Conservation (phyloP, 2,113 vertebrate species). For the Python bivittatus region DNA sequence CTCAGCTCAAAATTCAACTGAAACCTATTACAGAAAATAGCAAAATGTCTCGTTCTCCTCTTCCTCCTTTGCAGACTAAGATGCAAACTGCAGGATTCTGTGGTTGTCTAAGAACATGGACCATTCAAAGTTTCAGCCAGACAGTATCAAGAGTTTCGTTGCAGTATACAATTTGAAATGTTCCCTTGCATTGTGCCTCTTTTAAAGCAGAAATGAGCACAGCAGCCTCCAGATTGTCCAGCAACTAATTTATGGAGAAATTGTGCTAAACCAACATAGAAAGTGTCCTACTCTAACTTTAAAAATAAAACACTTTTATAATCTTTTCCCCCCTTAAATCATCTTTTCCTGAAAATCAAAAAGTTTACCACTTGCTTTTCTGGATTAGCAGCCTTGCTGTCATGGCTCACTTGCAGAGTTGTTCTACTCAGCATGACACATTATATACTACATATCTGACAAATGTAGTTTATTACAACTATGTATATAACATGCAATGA, state of each 20-base stretch:
- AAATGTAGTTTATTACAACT: too few relatives aligned
- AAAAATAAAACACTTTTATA: background rate
- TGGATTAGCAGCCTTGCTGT: background rate
- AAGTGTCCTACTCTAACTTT: background rate
- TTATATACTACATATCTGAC: background rate
- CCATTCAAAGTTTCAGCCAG: background rate
- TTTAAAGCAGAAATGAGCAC: background rate
- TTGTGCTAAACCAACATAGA: background rate
- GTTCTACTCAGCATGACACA: background rate
- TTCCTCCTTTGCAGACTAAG: background rate
- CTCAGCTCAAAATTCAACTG: background rate
- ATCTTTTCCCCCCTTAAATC: too few relatives aligned
- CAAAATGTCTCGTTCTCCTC: background rate
- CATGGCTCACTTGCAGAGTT: background rate
- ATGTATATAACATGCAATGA: too few relatives aligned
- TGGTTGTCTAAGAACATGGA: background rate
- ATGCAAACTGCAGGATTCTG: background rate
- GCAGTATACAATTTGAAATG: background rate
- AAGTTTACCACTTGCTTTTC: background rate
- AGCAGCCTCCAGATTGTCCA: background rate
- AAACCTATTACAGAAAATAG: background rate
- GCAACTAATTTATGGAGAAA: background rate
- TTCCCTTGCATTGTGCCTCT: background rate
- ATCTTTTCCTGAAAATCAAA: background rate
- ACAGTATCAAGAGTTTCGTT: background rate